Evolutionary conservation across 1,140 invertebrate genomes (phyloP), one percentile per base, ranked within the genome.

Genomic region (Centruroides sculpturatus): DNA sequence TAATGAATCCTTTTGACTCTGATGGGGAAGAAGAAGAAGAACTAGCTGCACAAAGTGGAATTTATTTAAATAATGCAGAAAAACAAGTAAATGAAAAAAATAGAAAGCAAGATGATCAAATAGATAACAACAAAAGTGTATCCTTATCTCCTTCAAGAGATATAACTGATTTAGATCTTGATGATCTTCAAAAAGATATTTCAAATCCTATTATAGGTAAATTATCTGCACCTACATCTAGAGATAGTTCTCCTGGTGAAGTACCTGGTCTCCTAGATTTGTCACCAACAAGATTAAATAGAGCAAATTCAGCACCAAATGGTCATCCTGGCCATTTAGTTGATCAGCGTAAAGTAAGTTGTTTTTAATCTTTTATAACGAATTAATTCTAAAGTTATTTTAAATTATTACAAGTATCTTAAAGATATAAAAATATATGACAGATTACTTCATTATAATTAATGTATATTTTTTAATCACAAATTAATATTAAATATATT

Each of bases 1-100:
- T 89, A 59, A 85, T 84, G 12, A 90, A 93, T 78, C 89, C 90
- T 3, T 92, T 93, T 76, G 90, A 88, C 54, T 91, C 87, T 55
- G 88, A 92, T 71, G 88, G 91, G 46, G 89, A 93, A 67, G 87
- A 90, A 57, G 85, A 88, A 11, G 71, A 64, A 64, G 61, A 57
- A 62, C 55, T 63, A 61, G 63, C 54, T 47, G 13, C 23, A 36
- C 59, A 64, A 46, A 60, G 47, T 61, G n/a, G 46, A 13, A 12
- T 53, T 41, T 41, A 41, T 41, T 41, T 41, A 41, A 41, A 41
- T 41, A 41, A 41, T 41, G 8, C 41, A 6, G 41, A 41, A 8
- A 41, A 41, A 41, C 41, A 41, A 41, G 8, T 41, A 41, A 41
- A 41, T 41, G 41, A 41, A 41, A 41, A 41, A 41, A 41, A 41